Conservation (phyloP, 1,140 invertebrate genomes). For the Drosophila pseudoananassae region DNA sequence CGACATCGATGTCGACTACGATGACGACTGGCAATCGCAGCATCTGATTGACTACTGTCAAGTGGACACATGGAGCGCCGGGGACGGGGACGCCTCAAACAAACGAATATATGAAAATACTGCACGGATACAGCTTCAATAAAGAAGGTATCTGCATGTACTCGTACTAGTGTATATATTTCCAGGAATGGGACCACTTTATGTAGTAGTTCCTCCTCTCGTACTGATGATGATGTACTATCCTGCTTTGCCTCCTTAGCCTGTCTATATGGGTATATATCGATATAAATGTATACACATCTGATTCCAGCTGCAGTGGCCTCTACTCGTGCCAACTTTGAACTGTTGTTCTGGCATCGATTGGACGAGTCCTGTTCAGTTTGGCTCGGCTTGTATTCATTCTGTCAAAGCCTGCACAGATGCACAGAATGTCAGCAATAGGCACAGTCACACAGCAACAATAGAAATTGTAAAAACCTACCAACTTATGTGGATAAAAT, state of each 20-base stretch:
- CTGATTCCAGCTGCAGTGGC: slow-evolving; percentile 47
- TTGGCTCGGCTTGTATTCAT: neutral
- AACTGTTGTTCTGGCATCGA: slow-evolving; percentile 6
- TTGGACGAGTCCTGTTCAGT: slow-evolving; percentile 4
- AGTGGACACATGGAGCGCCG: slow-evolving; percentile 35
- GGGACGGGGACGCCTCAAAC: slow-evolving; percentile 14
- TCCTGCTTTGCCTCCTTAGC: slow-evolving; percentile 15
- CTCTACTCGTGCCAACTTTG: slow-evolving; percentile 35
- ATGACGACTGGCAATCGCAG: slow-evolving; percentile 77
- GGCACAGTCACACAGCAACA: slow-evolving; percentile 30
- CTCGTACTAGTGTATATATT: neutral
- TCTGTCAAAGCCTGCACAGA: slow-evolving; percentile 24
- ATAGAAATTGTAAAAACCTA: too few species aligned
- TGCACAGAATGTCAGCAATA: slow-evolving; percentile 57
- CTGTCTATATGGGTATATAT: slow-evolving; percentile 4
- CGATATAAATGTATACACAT: slow-evolving; percentile 1
- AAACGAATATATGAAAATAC: slow-evolving; percentile 24
- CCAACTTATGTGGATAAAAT: too few species aligned
- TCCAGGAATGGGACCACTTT: slow-evolving; percentile 3
- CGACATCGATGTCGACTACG: slow-evolving; percentile 73
- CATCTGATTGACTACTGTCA: slow-evolving; percentile 78
- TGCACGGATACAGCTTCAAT: slow-evolving; percentile 21
- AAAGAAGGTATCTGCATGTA: slow-evolving; percentile 17
- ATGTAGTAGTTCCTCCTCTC: slow-evolving; percentile 15
- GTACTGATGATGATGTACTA: slow-evolving; percentile 47